phyloP scores from a whole-genome alignment of 2,113 vertebrate species.

The Furnarius figulus region DNA sequence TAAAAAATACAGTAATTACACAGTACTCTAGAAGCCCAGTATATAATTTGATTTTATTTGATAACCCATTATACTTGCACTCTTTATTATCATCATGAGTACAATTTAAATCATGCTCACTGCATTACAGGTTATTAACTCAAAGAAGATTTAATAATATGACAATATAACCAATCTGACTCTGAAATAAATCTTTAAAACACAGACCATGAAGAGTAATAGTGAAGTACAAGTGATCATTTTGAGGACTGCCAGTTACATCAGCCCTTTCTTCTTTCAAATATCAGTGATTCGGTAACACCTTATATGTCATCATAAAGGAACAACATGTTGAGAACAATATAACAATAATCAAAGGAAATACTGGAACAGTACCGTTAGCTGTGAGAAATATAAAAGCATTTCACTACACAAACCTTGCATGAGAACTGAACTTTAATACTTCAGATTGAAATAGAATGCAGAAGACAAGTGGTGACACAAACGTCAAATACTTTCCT shows the following conservation, averaged over 20 bases:
- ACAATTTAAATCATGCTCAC: constrained; percentile 34
- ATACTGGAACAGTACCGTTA: not conserved
- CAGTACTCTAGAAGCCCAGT: not conserved
- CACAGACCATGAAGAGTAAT: not conserved
- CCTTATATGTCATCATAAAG: not conserved
- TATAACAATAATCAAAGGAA: not conserved
- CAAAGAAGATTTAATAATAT: constrained; percentile 40
- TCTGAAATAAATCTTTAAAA: constrained; percentile 12
- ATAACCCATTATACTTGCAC: constrained; percentile 3
- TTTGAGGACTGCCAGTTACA: not conserved
- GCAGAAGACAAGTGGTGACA: not conserved
- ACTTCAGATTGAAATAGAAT: not conserved
- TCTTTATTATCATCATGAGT: not conserved
- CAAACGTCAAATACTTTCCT: not conserved
- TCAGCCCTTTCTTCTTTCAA: not conserved
- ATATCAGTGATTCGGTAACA: not conserved
- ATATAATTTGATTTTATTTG: constrained; percentile 37
- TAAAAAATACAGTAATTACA: not conserved
- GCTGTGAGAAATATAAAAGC: not conserved
- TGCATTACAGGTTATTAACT: constrained; percentile 44
- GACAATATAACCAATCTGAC: not conserved
- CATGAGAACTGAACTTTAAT: not conserved
- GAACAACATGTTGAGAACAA: not conserved
- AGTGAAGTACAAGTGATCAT: not conserved
- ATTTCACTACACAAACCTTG: not conserved